Base-by-base conservation (phyloP, 2,888 invertebrate species). In the Acleris emargana region DNA sequence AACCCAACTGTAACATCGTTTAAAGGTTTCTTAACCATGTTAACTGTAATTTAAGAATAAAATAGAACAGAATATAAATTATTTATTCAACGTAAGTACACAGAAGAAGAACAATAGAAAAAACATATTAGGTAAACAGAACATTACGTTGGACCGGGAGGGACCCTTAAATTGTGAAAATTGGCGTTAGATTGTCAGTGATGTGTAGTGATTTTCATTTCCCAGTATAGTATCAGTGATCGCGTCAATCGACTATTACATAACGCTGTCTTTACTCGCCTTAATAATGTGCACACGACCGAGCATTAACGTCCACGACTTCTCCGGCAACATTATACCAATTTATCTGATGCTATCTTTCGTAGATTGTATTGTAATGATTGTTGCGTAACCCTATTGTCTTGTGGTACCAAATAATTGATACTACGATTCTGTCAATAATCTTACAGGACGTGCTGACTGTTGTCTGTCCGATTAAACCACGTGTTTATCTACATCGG, bases 251-350 rank as follows among this genome's bases (percentile, higher is more conserved):
- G n/a, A 38, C 45, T 53, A 32, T 67, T 63, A 63, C 28, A 38
- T 60, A 68, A 68, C 52, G 57, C 45, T 60, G 52, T 59, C 58
- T 75, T 74, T 75, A 73, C 70, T 67, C 66, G 66, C 61, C 74
- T 75, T 86, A 84, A 86, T 82, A 79, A 80, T 77, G 81, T 80
- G 80, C 84, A 84, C 88, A 88, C 88, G 88, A 89, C 77, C 84
- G 86, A 78, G 80, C 80, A 79, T 78, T 79, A 79, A 81, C 76
- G 81, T 80, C 84, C 88, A 88, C 87, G 88, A 87, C 75, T 81
- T 77, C 78, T 76, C 82, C 81, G 73, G 77, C 75, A 80, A 80
- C 80, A 76, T 77, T 77, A 76, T 74, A 76, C 73, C 79, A 82
- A 81, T 82, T 84, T 82, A 76, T 76, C 73, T 72, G 85, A 85